Evolutionary conservation across 1,140 invertebrate species (phyloP), one percentile per base, ranked within the genome.

Genomic region (Drepana arcuata): DNA sequence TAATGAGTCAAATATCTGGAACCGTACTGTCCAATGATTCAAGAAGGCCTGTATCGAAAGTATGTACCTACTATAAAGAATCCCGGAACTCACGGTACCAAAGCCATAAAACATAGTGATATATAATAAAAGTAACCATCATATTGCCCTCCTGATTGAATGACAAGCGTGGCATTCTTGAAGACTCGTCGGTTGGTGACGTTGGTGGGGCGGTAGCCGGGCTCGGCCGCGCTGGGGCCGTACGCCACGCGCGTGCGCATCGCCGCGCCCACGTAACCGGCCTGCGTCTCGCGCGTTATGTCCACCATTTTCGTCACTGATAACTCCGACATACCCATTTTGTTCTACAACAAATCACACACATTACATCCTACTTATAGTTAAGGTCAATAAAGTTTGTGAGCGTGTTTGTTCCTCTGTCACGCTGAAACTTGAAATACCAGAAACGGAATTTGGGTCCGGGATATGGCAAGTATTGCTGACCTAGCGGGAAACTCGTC

Each of bases 171-270:
- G 16, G 88, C 89, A 42, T 89, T 86, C 15, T 85, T 88, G 10
- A 87, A 89, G 2, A 99, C 89, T n/a, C 73, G 54, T 27, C 86
- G 75, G 61, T 93, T 91, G 5, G 94, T 94, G 12, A 88, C 87
- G 41, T 88, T 87, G 9, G 86, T 90, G 0, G 94, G 91, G 41
- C 88, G 87, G 73, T 99, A 99, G 72, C 98, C 96, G 2, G 97
- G 95, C 16, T 96, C 85, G 0, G 97, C 95, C 0, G 88, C 94
- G 81, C 98, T 94, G 7, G 91, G 79, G 0, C 95, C 97, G 59
- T 91, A 95, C 1, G 91, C 94, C 1, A 93, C 95, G 29, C 98
- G 95, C 0, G 97, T 98, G 14, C 88, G 84, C 84, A 99, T 97
- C 5, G 91, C 85, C 15, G 93, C 84, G 0, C 94, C 93, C 38